These are phyloP conservation scores for Myathropa florea DNA, from an alignment of 2,888 invertebrate species.

Conservation along the genomic window DNA sequence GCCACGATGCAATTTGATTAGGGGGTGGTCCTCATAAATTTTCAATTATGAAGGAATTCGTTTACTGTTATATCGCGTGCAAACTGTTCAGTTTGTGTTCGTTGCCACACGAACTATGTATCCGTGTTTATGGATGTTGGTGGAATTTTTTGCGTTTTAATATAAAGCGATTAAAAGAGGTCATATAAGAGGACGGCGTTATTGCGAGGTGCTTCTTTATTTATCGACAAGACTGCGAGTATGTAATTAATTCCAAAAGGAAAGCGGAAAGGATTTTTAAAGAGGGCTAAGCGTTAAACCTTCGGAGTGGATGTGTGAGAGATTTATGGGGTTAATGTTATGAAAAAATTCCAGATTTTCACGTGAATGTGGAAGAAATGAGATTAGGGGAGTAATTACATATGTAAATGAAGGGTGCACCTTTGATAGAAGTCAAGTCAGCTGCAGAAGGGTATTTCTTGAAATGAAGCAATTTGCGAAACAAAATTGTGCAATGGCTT, in stretches of 20 bases:
- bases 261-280: neutral
- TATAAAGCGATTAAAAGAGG: neutral
- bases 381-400: too few species aligned
- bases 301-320: neutral
- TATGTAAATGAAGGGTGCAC: too few species aligned
- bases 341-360: neutral
- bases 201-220: neutral
- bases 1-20: neutral
- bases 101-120: neutral
- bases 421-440: too few species aligned
- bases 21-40: conserved; percentile 51
- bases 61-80: conserved; percentile 40
- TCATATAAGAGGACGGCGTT: neutral
- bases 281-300: neutral
- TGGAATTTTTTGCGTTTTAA: neutral
- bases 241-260: neutral
- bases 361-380: too few species aligned
- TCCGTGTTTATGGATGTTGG: too few species aligned
- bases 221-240: neutral
- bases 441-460: too few species aligned
- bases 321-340: neutral
- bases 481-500: too few species aligned
- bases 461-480: too few species aligned
- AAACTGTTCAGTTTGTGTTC: neutral
- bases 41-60: conserved; percentile 53